A percentile compares a stretch with the other conserved stretches of the same genome.
phyloP scores from a whole-genome alignment of 2,797 vertebrate genomes.

The Halcyon chelicuti region DNA sequence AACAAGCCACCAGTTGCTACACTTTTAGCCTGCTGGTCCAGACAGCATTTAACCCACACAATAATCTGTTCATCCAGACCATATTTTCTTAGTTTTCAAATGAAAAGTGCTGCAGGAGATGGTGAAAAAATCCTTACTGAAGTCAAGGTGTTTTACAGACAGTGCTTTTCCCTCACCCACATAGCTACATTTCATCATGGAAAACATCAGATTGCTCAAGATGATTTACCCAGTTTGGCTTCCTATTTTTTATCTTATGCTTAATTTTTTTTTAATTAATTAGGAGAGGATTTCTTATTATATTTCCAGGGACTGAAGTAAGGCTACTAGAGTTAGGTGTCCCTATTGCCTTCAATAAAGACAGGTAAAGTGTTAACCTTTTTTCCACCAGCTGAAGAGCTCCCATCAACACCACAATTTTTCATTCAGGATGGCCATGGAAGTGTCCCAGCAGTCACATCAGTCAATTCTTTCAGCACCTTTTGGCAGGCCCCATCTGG shows the following conservation, averaged over 20 bases:
- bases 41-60: neutral
- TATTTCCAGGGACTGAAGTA: neutral
- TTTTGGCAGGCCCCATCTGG: neutral
- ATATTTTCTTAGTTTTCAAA: neutral
- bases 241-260: neutral
- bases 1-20: neutral
- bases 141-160: neutral
- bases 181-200: neutral
- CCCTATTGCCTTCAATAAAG: neutral
- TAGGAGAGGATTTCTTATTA: neutral
- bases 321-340: neutral
- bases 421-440: neutral
- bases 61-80: neutral
- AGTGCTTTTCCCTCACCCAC: neutral
- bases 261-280: neutral
- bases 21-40: neutral
- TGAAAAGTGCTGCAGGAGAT: neutral
- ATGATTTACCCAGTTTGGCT: neutral
- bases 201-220: neutral
- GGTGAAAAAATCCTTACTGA: neutral
- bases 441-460: neutral
- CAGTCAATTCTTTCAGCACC: neutral
- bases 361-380: neutral
- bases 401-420: neutral
- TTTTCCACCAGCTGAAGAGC: neutral